Base-by-base conservation (phyloP, 2,113 vertebrate species). In the Panthera leo region DNA sequence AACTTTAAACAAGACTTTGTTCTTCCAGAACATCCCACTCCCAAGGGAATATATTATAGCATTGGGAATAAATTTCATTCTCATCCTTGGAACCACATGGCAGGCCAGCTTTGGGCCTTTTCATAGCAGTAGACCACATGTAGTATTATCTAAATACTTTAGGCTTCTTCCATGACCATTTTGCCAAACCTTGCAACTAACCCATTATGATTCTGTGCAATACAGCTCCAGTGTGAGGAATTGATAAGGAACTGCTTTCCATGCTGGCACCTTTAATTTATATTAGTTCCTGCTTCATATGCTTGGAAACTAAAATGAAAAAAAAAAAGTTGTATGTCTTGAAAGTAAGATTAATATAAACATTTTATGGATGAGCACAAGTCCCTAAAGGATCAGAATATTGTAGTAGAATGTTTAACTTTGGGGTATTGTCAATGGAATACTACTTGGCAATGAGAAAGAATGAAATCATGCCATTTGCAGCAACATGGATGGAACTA, bases 221-320 rank as follows among this genome's bases (percentile, higher is more conserved):
- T 70, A 45, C 39, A 78, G 42, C 42, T 63, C 29, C 48, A 16
- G 8, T n/a, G 29, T 34, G 19, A 34, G 3, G 48, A 1, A 80
- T 55, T 0, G 0, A 51, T 45, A 94, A 25, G 3, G 23, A 61
- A 95, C 25, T 86, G 94, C 48, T 94, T 93, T 63, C 67, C 75
- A 79, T 42, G 90, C 18, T 89, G 96, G 45, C 93, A 27, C 68
- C 96, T 55, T 83, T 89, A 93, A 70, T 89, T 89, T 85, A 71
- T 39, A 70, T 61, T 61, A 87, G 98, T 76, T 61, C 14, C 68
- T 23, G 61, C 53, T 71, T 16, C 45, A 71, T 96, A 75, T 68
- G 2, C 7, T 91, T 95, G 91, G 36, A 93, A 76, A 96, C 48
- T 53, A 82, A 75, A 88, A 93, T 61, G n/a, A 73, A 36, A 88